phyloP scores from a whole-genome alignment of 2,113 vertebrate species.

The Gobio gobio region DNA sequence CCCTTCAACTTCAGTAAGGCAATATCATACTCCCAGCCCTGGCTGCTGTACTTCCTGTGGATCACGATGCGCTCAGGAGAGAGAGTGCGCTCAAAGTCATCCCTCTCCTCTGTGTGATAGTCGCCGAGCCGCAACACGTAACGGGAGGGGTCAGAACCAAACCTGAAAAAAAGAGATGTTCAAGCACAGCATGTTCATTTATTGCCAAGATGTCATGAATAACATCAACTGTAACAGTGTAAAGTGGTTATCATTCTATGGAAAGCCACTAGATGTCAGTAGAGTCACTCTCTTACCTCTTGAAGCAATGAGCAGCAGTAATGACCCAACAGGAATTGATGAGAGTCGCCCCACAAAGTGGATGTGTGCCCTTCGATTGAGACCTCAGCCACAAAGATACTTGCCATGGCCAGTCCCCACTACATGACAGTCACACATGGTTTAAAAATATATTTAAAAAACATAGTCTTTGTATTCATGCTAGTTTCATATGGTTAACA shows the following conservation, averaged over 20 bases:
- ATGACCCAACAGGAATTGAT: constrained; percentile 86
- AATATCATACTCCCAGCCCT: constrained; percentile 86
- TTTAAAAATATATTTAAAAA: too few species aligned
- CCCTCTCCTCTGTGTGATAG: constrained; percentile 83
- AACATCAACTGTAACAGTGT: not conserved
- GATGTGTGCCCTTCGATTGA: constrained; percentile 79
- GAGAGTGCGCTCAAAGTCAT: constrained; percentile 85
- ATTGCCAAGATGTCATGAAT: not conserved
- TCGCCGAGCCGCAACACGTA: constrained; percentile 84
- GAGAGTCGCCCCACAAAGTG: constrained; percentile 84
- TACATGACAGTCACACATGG: constrained; percentile 55
- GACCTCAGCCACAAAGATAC: constrained; percentile 82
- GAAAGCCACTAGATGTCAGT: constrained; percentile 52
- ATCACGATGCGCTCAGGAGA: constrained; percentile 79
- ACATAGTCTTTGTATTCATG: not conserved
- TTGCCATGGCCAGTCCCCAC: constrained; percentile 90
- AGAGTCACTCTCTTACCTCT: constrained; percentile 74
- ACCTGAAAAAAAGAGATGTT: constrained; percentile 66
- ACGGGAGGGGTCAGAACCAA: constrained; percentile 79
- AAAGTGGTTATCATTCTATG: not conserved
- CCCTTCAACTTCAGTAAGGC: constrained; percentile 82
- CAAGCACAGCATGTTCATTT: not conserved
- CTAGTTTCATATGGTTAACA: not conserved
- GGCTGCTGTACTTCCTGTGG: constrained; percentile 82
- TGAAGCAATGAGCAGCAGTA: constrained; percentile 91